Evolutionary conservation across 2,888 invertebrate genomes (phyloP).

Genomic region (Erebia palarica): DNA sequence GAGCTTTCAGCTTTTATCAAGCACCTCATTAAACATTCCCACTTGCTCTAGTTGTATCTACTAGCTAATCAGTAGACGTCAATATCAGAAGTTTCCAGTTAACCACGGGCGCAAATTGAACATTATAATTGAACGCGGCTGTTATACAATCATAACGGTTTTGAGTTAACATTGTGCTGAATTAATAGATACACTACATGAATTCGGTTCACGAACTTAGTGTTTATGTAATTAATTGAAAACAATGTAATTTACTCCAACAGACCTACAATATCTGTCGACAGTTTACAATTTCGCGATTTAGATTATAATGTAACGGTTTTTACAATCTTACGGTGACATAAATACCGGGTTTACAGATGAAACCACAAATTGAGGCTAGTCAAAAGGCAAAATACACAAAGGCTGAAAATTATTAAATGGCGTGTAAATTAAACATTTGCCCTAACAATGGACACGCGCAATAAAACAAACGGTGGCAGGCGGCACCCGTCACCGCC

Average conservation of each 20-base stretch:
- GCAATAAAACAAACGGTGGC: constrained; percentile 49
- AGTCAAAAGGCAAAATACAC: not conserved
- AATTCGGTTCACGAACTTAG: not conserved
- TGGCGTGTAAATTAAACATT: constrained; percentile 23
- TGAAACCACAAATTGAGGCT: not conserved
- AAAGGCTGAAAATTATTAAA: constrained; percentile 16
- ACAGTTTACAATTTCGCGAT: too few species aligned
- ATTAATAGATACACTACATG: not conserved
- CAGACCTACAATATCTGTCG: not conserved
- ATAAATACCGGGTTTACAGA: not conserved
- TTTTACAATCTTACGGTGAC: too few species aligned
- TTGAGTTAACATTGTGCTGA: not conserved
- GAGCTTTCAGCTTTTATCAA: not conserved
- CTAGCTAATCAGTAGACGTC: constrained; percentile 11
- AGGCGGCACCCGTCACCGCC: constrained; percentile 57
- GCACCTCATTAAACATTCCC: not conserved
- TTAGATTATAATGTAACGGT: too few species aligned
- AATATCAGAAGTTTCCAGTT: constrained; percentile 13
- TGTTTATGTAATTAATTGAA: not conserved
- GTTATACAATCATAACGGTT: not conserved
- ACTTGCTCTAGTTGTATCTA: not conserved
- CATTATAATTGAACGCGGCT: constrained; percentile 12
- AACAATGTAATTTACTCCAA: not conserved
- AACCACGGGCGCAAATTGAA: constrained; percentile 17
- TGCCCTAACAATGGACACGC: constrained; percentile 43